phyloP scores from a whole-genome alignment of 2,113 vertebrate genomes.

The Hippoglossus stenolepis region DNA sequence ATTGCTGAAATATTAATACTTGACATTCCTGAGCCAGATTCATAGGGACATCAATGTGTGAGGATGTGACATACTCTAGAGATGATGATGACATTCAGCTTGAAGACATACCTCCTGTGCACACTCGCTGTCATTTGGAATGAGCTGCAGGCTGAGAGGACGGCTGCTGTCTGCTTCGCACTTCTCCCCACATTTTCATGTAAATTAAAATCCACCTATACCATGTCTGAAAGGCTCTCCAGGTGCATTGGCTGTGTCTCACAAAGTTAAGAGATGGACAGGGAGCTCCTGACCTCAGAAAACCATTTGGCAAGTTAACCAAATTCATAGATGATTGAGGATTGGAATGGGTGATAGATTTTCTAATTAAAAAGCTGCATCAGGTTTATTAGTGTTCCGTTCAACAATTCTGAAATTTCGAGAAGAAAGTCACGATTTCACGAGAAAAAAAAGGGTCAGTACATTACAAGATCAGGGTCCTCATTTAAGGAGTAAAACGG shows the following conservation, averaged over 20 bases:
- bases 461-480: no score
- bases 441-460: no score
- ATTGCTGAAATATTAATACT: constrained; percentile 72
- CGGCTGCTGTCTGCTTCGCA: constrained; percentile 30
- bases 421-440: no score
- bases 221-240: not conserved
- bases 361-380: constrained; percentile 8
- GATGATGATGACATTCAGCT: constrained; percentile 63
- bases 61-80: constrained; percentile 56
- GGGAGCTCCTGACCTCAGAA: not conserved
- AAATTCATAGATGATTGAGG: not conserved
- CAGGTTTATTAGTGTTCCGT: not conserved
- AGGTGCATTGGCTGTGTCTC: not conserved
- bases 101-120: constrained; percentile 54
- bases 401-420: not conserved
- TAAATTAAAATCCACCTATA: constrained; percentile 43
- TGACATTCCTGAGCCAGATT: constrained; percentile 68
- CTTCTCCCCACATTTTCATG: constrained; percentile 47
- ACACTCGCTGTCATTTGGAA: constrained; percentile 58
- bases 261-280: not conserved
- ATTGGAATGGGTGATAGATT: constrained; percentile 17
- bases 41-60: constrained; percentile 56
- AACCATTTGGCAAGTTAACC: not conserved
- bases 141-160: constrained; percentile 42
- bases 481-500: no score